Evolutionary conservation across 64 coral and sea anemone species (phyloP), one percentile per base, ranked within the genome.

Genomic region (Actinia tenebrosa): DNA sequence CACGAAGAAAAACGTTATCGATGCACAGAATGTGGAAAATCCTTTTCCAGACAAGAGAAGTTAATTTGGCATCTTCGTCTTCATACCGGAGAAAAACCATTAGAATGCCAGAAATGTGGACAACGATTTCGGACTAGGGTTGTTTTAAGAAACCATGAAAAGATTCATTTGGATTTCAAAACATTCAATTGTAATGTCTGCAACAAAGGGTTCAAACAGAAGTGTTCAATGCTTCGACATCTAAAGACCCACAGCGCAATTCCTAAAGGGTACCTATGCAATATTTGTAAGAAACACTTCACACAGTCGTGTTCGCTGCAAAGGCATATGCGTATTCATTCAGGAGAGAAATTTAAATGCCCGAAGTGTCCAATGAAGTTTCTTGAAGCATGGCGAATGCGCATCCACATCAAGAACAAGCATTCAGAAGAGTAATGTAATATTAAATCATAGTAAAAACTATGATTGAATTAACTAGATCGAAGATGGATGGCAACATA

Each of bases 271-370:
- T 23, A 81, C 50, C 50, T 1, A 22, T 81, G 79, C 18, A 50
- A 50, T 81, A 45, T 22, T 44, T 81, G 79, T 81, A 25, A 53
- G 44, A 81, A 81, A 13, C 44, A 16, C 27, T 81, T 81, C 79
- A 81, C 79, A 7, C 79, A 81, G 79, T 81, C 79, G 53, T 81
- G 79, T 53, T 81, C 79, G 4, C 50, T 81, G 19, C 79, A 81
- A 81, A 81, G 79, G 18, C 79, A 81, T 81, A 20, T 81, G 19
- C 79, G 79, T 23, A 81, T 81, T 22, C 79, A 81, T 81, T 50
- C 79, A 19, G 79, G 79, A 81, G 79, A 81, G 19, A 45, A 44
- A 17, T 81, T 81, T 45, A 81, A 81, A n/a, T 81, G 79, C 17
- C 43, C 79, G 6, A 81, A 50, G 9, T 81, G 79, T 20, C 22